phyloP scores from a whole-genome alignment of 2,888 invertebrate species.

The Digitonthophagus gazella region DNA sequence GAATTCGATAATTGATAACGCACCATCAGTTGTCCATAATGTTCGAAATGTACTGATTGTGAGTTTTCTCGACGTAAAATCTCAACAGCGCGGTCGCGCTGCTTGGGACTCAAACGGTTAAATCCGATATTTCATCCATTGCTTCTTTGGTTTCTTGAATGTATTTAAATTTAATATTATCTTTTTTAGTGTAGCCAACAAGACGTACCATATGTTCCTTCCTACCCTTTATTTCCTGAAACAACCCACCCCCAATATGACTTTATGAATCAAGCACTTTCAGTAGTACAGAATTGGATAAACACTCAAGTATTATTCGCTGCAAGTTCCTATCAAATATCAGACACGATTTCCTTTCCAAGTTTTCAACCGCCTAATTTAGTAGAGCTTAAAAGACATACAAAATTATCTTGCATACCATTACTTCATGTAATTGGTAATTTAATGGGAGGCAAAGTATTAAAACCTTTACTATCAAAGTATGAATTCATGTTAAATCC shows the following conservation, averaged over 20 bases:
- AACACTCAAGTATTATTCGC: constrained; percentile 2
- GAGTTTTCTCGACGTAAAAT: too few relatives aligned
- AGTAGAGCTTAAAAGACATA: not conserved
- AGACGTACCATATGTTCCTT: not conserved
- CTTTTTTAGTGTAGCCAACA: not conserved
- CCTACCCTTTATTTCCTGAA: not conserved
- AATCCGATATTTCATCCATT: too few relatives aligned
- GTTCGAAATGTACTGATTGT: too few relatives aligned
- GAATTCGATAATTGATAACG: too few relatives aligned
- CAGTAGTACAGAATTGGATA: not conserved
- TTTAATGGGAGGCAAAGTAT: not conserved
- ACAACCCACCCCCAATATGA: not conserved
- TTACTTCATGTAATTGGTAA: constrained; percentile 1
- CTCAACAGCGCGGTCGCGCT: too few relatives aligned
- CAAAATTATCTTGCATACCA: not conserved
- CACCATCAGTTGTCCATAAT: too few relatives aligned
- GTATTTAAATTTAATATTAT: too few relatives aligned
- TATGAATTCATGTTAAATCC: not conserved
- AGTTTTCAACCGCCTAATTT: not conserved
- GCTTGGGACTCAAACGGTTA: too few relatives aligned
- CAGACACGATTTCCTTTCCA: not conserved
- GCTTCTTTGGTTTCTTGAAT: too few relatives aligned
- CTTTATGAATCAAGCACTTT: not conserved
- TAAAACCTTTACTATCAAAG: not conserved
- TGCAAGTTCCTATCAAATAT: not conserved